Base-by-base conservation (phyloP, 2,113 vertebrate species). In the Sylvietta virens region DNA sequence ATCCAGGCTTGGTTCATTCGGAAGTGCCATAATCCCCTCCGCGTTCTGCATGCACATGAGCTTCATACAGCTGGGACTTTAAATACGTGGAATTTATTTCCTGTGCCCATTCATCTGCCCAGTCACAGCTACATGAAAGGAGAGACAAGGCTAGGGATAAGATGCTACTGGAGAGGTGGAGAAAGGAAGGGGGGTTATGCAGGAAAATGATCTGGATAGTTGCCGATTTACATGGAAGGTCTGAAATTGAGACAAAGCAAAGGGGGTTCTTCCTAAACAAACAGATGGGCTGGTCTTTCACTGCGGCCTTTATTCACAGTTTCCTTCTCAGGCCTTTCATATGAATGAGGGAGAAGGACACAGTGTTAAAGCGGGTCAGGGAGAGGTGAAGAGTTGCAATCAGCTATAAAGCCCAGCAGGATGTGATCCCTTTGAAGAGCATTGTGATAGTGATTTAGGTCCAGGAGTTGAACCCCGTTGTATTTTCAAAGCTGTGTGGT, bases 311-410 rank as follows among this genome's bases (percentile, higher is more conserved):
- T 47, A 40, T 47, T 93, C 74, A 62, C 30, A 42, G 60, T 37
- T 93, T 77, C 42, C 67, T 92, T 87, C 80, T 81, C 60, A 88
- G 61, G 50, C 35, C 39, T 91, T 94, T 95, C 37, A 27, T 35
- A 51, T 37, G 69, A 77, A 77, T 74, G 66, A 83, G 51, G 31
- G 35, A 65, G 35, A 81, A 91, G 80, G 83, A 56, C 80, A 83
- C 69, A 40, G 27, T 81, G 72, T 57, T 81, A 48, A 92, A 93
- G 60, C 53, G 70, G 76, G 82, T 86, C 79, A 86, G 72, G 51
- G 77, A 78, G 73, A 94, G 88, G 88, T 81, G 80, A 95, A 70
- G 60, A 12, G 37, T 71, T 78, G 42, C 57, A 76, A 45, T 87
- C 28, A 62, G 66, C 77, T 73, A 5, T 45, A 76, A 86, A 84